phyloP scores from a whole-genome alignment of 2,113 vertebrate genomes.

The Coreoperca whiteheadi region DNA sequence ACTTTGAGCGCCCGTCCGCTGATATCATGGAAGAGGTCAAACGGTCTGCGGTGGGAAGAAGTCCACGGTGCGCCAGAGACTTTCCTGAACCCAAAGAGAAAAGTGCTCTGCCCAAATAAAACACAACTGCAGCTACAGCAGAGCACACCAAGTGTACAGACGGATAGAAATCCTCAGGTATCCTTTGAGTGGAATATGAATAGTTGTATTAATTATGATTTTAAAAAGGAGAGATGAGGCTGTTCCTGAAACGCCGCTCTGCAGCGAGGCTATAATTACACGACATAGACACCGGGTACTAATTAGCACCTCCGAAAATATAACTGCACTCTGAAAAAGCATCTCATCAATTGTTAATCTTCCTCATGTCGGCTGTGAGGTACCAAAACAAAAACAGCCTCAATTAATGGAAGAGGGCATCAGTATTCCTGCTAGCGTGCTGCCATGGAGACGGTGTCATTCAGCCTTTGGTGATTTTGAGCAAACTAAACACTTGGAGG shows the following conservation, averaged over 20 bases:
- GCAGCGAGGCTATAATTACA: slow-evolving; percentile 55
- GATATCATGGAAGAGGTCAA: neutral
- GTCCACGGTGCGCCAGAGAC: neutral
- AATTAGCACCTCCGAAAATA: slow-evolving; percentile 64
- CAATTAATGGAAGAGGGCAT: slow-evolving; percentile 15
- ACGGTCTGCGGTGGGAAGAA: neutral
- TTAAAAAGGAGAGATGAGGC: slow-evolving; percentile 33
- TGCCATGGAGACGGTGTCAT: neutral
- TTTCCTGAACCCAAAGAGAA: neutral
- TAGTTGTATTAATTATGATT: slow-evolving; percentile 50
- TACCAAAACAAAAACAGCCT: slow-evolving; percentile 27
- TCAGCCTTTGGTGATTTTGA: no score
- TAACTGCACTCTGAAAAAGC: slow-evolving; percentile 35
- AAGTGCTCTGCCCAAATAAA: slow-evolving; percentile 1
- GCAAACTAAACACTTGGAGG: no score
- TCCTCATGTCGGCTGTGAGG: slow-evolving; percentile 3
- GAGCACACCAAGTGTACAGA: neutral
- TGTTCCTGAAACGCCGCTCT: slow-evolving; percentile 26
- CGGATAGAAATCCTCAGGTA: slow-evolving; percentile 18
- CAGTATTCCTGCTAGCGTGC: neutral
- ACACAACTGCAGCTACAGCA: neutral
- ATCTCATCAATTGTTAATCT: slow-evolving; percentile 56
- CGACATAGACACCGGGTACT: slow-evolving; percentile 8
- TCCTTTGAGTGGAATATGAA: slow-evolving; percentile 29
- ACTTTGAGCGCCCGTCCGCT: no score